Conservation (phyloP, 2,797 vertebrate species). For the Hemitrygon akajei region DNA sequence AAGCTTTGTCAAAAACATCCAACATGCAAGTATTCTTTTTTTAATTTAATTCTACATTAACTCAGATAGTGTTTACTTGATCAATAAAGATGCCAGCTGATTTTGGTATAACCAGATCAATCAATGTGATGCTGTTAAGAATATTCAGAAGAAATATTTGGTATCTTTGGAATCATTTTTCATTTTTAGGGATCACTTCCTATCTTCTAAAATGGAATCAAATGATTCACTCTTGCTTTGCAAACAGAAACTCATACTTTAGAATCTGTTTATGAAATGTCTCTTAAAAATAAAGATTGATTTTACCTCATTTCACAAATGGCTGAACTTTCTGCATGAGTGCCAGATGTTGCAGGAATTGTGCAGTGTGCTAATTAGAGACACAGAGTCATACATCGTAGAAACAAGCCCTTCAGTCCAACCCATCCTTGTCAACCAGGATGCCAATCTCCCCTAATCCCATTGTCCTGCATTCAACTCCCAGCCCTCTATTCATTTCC, state of each 20-base stretch:
- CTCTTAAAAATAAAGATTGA: neutral
- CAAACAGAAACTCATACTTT: too few relatives aligned
- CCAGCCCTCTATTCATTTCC: too few relatives aligned
- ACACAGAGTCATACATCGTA: neutral
- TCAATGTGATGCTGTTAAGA: neutral
- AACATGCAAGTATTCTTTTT: neutral
- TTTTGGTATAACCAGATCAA: neutral
- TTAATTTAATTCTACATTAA: constrained; percentile 7
- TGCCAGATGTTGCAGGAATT: neutral
- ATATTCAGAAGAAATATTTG: neutral
- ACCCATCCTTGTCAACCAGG: too few relatives aligned
- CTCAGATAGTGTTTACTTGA: neutral
- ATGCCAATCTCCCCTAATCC: too few relatives aligned
- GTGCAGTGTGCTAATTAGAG: neutral
- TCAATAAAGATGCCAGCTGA: neutral
- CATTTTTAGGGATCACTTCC: constrained; percentile 6
- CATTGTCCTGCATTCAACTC: too few relatives aligned
- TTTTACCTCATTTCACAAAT: neutral
- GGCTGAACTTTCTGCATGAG: neutral
- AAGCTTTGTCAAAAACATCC: neutral
- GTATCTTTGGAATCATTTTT: neutral
- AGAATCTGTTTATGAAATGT: neutral
- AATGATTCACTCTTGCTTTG: neutral
- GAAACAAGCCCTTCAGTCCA: too few relatives aligned
- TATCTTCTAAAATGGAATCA: neutral